Conservation (phyloP, 53 echinoderm and acorn worm genomes). For the Apostichopus leukothele region DNA sequence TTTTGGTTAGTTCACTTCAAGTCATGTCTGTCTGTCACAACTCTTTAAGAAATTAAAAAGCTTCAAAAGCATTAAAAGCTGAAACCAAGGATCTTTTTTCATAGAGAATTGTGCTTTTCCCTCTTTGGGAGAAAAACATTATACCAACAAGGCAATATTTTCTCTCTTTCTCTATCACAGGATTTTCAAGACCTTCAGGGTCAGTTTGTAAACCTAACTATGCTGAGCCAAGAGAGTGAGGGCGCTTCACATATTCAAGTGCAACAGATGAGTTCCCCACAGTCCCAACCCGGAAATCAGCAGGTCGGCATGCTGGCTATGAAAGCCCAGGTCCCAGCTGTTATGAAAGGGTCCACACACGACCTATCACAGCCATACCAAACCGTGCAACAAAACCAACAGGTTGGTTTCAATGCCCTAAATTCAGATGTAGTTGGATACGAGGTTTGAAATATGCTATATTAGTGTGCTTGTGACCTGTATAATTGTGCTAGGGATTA, state of each 20-base stretch:
- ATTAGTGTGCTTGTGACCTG: too few species aligned
- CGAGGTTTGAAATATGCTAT: too few species aligned
- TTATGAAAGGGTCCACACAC: background rate
- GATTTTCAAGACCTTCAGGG: slow-evolving; percentile 22
- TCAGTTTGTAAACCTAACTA: slow-evolving; percentile 47
- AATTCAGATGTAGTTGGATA: too few species aligned
- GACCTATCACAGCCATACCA: slow-evolving; percentile 18
- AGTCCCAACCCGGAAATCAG: background rate
- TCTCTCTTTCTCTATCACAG: background rate
- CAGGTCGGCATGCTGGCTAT: slow-evolving; percentile 8
- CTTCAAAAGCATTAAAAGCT: too few species aligned
- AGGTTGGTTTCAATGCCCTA: background rate
- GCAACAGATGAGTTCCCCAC: slow-evolving; percentile 38
- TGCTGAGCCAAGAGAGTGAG: slow-evolving; percentile 55
- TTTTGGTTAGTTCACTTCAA: too few species aligned
- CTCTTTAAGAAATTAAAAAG: too few species aligned
- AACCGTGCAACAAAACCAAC: slow-evolving; percentile 18
- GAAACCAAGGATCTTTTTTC: too few species aligned
- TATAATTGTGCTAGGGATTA: too few species aligned
- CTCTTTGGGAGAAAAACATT: too few species aligned
- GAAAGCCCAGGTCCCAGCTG: background rate
- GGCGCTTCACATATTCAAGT: slow-evolving; percentile 40
- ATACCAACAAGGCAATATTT: too few species aligned
- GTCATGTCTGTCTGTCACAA: too few species aligned
- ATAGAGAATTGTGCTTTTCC: too few species aligned